phyloP scores from a whole-genome alignment of 2,113 vertebrate species.

The Entelurus aequoreus region DNA sequence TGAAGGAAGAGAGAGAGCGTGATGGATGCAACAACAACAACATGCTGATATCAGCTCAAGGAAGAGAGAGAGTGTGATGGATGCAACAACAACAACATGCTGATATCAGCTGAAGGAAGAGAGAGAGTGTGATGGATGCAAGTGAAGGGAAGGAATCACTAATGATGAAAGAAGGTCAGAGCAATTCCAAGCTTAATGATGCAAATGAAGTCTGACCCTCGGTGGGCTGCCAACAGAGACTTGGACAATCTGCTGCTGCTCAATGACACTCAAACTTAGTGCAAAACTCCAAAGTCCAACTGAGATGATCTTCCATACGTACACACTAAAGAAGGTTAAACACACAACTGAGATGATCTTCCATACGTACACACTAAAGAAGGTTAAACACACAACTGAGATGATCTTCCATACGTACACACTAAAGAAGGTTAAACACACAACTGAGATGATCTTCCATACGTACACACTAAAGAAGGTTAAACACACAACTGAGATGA shows the following conservation, averaged over 20 bases:
- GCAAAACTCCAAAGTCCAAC: not conserved
- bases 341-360: too few species aligned
- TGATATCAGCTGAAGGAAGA: constrained; percentile 27
- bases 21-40: constrained; percentile 27
- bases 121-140: constrained; percentile 34
- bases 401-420: too few species aligned
- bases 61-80: constrained; percentile 4
- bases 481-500: too few species aligned
- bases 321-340: not conserved
- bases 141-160: constrained; percentile 26
- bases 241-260: constrained; percentile 23
- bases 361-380: too few species aligned
- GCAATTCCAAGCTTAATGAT: constrained; percentile 59
- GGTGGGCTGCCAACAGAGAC: constrained; percentile 29
- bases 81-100: too few species aligned
- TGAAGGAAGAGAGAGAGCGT: constrained; percentile 33
- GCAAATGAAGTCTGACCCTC: constrained; percentile 53
- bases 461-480: too few species aligned
- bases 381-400: too few species aligned
- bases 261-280: constrained; percentile 1
- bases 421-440: too few species aligned
- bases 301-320: not conserved
- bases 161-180: constrained; percentile 65
- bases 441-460: too few species aligned
- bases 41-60: not conserved